These are phyloP conservation scores for Bufo gargarizans DNA, from an alignment of 2,113 vertebrate genomes.

Conservation along the genomic window DNA sequence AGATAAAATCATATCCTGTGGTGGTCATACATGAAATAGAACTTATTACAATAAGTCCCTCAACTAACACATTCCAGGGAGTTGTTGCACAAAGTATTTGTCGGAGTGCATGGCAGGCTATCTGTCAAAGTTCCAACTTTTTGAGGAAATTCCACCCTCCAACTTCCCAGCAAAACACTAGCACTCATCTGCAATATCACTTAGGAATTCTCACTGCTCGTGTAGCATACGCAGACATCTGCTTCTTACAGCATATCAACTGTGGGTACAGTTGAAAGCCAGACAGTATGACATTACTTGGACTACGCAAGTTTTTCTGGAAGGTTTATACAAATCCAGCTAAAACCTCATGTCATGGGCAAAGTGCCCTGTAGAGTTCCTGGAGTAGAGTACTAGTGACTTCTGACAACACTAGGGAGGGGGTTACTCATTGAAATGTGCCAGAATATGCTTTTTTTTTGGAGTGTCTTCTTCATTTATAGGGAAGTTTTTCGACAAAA, in stretches of 20 bases:
- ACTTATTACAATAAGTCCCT: conserved; percentile 37
- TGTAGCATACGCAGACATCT: conserved; percentile 9
- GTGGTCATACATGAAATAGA: conserved; percentile 35
- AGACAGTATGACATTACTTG: background rate
- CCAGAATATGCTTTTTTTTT: no score
- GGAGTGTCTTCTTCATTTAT: no score
- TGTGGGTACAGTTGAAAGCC: background rate
- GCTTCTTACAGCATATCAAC: background rate
- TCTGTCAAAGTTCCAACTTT: conserved; percentile 52
- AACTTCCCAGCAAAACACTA: conserved; percentile 43
- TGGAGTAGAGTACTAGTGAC: no score
- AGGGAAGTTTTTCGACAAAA: no score
- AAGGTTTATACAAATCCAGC: background rate
- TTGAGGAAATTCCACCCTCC: conserved; percentile 55
- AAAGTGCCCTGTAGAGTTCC: no score
- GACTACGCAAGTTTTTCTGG: background rate
- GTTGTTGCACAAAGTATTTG: conserved; percentile 31
- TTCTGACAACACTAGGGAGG: no score
- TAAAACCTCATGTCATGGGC: background rate
- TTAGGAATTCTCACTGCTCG: conserved; percentile 46
- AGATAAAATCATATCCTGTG: conserved; percentile 56
- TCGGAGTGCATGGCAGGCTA: conserved; percentile 29
- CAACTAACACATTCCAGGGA: conserved; percentile 44
- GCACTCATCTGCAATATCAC: conserved; percentile 38
- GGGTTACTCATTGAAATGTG: no score